These are phyloP conservation scores for Lutraria rhynchaena DNA, from an alignment of 1,140 invertebrate species.

Conservation along the genomic window DNA sequence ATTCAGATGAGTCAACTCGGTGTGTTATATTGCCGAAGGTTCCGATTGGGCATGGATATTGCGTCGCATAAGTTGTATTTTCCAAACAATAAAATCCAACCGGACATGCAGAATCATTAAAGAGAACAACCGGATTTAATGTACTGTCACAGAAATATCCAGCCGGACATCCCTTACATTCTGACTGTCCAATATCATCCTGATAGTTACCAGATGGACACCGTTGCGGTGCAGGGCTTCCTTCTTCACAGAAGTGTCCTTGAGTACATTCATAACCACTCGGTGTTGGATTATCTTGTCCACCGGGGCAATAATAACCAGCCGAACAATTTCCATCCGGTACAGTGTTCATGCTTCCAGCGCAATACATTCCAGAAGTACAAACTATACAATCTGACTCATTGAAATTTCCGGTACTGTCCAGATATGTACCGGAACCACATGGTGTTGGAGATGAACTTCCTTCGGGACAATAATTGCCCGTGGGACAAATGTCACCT, in stretches of 20 bases:
- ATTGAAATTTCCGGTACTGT: slow-evolving; percentile 75
- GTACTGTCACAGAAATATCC: slow-evolving; percentile 79
- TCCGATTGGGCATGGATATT: slow-evolving; percentile 78
- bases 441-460: slow-evolving; percentile 71
- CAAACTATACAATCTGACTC: slow-evolving; percentile 72
- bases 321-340: slow-evolving; percentile 73
- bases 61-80: slow-evolving; percentile 69
- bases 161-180: slow-evolving; percentile 75
- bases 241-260: slow-evolving; percentile 77
- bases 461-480: slow-evolving; percentile 74
- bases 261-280: slow-evolving; percentile 74
- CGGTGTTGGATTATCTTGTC: slow-evolving; percentile 69
- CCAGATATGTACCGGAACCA: slow-evolving; percentile 72
- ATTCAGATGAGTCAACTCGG: slow-evolving; percentile 66
- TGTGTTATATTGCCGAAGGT: slow-evolving; percentile 78
- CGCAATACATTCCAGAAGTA: slow-evolving; percentile 75
- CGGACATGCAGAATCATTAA: slow-evolving; percentile 74
- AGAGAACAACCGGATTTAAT: slow-evolving; percentile 74
- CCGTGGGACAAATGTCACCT: slow-evolving; percentile 79
- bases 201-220: slow-evolving; percentile 76
- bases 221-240: slow-evolving; percentile 63
- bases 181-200: slow-evolving; percentile 71
- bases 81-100: slow-evolving; percentile 74
- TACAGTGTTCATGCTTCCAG: slow-evolving; percentile 69
- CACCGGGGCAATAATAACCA: slow-evolving; percentile 79